Conservation (phyloP, 2,113 vertebrate species). For the Cervus canadensis region DNA sequence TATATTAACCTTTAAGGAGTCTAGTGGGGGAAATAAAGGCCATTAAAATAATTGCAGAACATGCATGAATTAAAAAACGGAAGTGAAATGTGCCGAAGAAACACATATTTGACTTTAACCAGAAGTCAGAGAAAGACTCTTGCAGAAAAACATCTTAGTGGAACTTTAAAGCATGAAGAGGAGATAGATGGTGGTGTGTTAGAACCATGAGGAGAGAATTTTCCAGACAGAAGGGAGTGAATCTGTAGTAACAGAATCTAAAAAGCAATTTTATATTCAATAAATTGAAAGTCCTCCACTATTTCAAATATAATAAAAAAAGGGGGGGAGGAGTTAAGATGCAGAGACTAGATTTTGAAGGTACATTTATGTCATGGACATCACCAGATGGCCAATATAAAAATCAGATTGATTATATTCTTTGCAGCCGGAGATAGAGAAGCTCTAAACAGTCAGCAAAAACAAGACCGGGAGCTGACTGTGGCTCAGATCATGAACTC, state of each 20-base stretch:
- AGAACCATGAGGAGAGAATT: background rate
- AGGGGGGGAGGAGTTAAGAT: background rate
- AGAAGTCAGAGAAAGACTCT: background rate
- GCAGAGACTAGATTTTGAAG: background rate
- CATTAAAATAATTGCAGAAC: background rate
- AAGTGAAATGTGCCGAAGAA: background rate
- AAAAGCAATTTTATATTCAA: background rate
- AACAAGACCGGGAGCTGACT: accelerated
- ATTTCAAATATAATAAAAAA: background rate
- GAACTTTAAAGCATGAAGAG: background rate
- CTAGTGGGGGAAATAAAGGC: background rate
- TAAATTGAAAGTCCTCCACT: background rate
- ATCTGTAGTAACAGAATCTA: background rate
- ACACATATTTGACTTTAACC: background rate
- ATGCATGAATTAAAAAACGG: background rate
- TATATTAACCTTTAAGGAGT: background rate
- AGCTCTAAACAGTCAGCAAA: background rate
- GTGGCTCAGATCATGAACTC: background rate
- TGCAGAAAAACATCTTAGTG: background rate
- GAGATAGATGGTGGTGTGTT: background rate
- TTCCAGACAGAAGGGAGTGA: background rate
- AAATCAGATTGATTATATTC: background rate
- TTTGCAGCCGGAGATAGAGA: background rate
- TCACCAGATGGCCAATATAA: accelerated
- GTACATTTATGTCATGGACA: accelerated